These are phyloP conservation scores for Cylindroiulus punctatus DNA, from an alignment of 2,888 invertebrate species.

Conservation along the genomic window DNA sequence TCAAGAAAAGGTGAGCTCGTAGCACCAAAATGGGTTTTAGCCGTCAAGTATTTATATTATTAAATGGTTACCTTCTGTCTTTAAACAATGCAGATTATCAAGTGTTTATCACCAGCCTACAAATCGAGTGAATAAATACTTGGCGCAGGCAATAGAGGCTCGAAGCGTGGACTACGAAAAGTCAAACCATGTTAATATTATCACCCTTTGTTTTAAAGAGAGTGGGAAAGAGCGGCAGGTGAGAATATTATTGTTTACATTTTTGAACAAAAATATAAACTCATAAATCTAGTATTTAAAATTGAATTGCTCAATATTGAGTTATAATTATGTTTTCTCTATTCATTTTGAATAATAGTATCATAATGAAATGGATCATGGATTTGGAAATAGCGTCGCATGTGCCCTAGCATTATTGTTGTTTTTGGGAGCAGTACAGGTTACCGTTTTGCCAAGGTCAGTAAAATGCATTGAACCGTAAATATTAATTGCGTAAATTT, in stretches of 20 bases:
- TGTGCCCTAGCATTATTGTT: slow-evolving; percentile 80
- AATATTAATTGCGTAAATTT: background rate
- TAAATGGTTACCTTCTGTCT: slow-evolving; percentile 39
- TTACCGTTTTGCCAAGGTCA: slow-evolving; percentile 79
- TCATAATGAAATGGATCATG: slow-evolving; percentile 84
- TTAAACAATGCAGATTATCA: slow-evolving; percentile 60
- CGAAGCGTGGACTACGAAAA: slow-evolving; percentile 90
- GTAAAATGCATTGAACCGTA: background rate
- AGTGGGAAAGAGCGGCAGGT: slow-evolving; percentile 84
- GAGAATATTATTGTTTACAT: background rate
- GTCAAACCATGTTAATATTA: slow-evolving; percentile 84
- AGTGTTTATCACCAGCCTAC: slow-evolving; percentile 81
- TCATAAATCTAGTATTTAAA: background rate
- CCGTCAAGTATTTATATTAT: background rate
- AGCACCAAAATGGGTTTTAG: background rate
- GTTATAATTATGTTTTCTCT: background rate
- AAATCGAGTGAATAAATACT: slow-evolving; percentile 90
- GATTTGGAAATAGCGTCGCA: slow-evolving; percentile 79
- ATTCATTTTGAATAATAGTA: slow-evolving; percentile 72
- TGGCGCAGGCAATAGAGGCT: slow-evolving; percentile 90
- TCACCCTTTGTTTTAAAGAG: slow-evolving; percentile 87
- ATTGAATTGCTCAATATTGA: background rate
- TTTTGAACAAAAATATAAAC: no score
- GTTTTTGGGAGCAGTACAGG: slow-evolving; percentile 80
- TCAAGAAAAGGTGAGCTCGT: slow-evolving; percentile 76